Evolutionary conservation across 2,113 vertebrate genomes (phyloP), one percentile per base, ranked within the genome.

Genomic region (Trogon surrucura): DNA sequence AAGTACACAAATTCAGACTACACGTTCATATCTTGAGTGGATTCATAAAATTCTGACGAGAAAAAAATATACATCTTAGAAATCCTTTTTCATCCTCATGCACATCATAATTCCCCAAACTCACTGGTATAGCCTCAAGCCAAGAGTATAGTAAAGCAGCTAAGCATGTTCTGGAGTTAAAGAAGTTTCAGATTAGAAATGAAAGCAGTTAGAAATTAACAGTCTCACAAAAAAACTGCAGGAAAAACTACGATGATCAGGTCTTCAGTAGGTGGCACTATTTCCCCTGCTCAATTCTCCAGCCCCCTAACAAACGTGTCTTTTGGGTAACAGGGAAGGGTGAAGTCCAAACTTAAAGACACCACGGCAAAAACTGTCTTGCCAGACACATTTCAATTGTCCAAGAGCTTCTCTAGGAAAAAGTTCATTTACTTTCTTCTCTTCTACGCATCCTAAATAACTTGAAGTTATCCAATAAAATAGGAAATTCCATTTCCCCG

Each of bases 211-310:
- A n/a, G 41, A 71, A 71, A 61, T 34, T 18, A 56, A 29, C 57
- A 56, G 51, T 18, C 23, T 58, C 65, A 29, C 44, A 48, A 51
- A 74, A 60, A 44, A 73, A 23, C 2, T 16, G n/a, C n/a, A 65
- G 25, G 57, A 29, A 17, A 36, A 81, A 26, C 27, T 16, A 47
- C 44, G 41, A 23, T 3, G 3, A 86, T 38, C 12, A 17, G 3
- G 50, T 64, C 66, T 29, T 91, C 95, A 61, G 0, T 20, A 93
- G 93, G 81, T 95, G 94, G 94, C 94, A 96, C 91, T 70, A 65
- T 32, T 73, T 62, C 47, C 89, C 77, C 71, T 36, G 36, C 56
- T 85, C n/a, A 21, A 16, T 9, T 47, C 69, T 9, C 57, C 89
- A 66, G 80, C 57, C 69, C 79, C 1, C 2, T 34, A 23, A 36